Base-by-base conservation (phyloP, 2,888 invertebrate species). In the Antheraea yamamai region DNA sequence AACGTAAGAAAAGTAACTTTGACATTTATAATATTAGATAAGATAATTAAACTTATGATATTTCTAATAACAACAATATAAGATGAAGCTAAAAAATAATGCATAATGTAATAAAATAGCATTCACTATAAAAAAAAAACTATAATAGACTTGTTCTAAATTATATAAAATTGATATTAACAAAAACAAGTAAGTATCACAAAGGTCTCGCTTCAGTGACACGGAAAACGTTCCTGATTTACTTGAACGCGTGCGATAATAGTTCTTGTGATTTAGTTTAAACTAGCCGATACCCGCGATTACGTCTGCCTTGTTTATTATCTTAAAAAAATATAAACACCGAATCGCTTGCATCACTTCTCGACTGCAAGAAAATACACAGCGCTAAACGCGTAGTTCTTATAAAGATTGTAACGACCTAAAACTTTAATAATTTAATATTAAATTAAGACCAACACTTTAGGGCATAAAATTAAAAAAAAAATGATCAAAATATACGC, bases 161-260 rank as follows among this genome's bases (percentile, higher is more conserved):
- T 66, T 30, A 26, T 26, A 66, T 30, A 66, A 30, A 66, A 66
- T 66, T 66, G 64, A 16, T 66, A 14, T 66, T 16, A 66, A 30
- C 16, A 26, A 66, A 66, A 66, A 66, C 16, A 66, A 66, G 4
- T 66, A 61, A 66, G 64, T 66, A 20, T 66, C 4, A 26, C 66
- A 78, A 74, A 76, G 76, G 77, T 81, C 75, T 72, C 78, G 82
- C 80, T 82, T 80, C 81, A 83, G 73, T 81, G 79, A 78, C 75
- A 78, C 79, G 77, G 83, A 84, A 82, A 85, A 84, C 81, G 74
- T 79, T 55, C 75, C 52, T 77, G 76, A 78, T 81, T 78, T 79
- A 78, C 80, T 77, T 78, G 72, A 82, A 78, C 78, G 74, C 74
- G 77, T 74, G 74, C 30, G 64, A 77, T 77, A 77, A 81, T 76